Conservation (phyloP, 2,113 vertebrate species). For the Gymnorhina tibicen region DNA sequence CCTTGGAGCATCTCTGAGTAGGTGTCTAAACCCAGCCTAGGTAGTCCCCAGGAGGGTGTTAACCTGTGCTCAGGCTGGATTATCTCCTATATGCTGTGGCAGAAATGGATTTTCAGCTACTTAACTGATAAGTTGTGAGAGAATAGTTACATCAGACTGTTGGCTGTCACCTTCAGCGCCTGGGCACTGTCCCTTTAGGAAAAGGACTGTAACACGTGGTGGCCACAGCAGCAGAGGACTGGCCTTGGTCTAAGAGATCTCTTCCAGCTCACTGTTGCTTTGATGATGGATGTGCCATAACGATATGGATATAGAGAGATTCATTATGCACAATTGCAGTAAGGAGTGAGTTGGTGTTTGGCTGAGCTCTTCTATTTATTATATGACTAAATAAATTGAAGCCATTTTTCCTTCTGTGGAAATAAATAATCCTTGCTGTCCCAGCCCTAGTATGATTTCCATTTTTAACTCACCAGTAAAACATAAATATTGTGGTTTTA, state of each 20-base stretch:
- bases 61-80: neutral
- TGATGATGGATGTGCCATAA: neutral
- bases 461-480: neutral
- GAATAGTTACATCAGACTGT: neutral
- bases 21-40: neutral
- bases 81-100: neutral
- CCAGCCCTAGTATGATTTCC: neutral
- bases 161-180: neutral
- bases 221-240: neutral
- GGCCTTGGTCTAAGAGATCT: neutral
- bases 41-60: neutral
- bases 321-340: neutral
- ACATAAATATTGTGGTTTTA: neutral
- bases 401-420: neutral
- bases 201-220: fast-evolving
- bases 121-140: neutral
- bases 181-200: neutral
- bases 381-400: neutral
- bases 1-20: neutral
- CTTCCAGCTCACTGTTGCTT: neutral
- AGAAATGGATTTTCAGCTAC: neutral
- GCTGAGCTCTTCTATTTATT: neutral
- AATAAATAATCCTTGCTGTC: neutral
- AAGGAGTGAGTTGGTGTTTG: neutral
- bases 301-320: neutral